Evolutionary conservation across 2,797 vertebrate genomes (phyloP), one percentile per base, ranked within the genome.

Genomic region (Sebastes minor): DNA sequence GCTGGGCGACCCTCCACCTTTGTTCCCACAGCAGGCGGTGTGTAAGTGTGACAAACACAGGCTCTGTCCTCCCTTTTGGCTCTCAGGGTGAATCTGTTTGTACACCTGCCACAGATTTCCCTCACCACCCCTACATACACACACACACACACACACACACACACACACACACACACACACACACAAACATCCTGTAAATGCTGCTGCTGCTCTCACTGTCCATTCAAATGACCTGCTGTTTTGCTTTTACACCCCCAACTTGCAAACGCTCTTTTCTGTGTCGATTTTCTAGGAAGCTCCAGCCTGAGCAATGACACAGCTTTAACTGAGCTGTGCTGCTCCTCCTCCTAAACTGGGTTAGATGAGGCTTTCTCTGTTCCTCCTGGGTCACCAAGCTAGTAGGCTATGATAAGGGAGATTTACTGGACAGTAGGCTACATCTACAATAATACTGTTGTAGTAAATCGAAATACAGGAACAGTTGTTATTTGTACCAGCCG

Each of bases 21-120:
- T 84, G 81, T 69, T 78, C 77, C 78, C 74, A 63, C 82, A 82
- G 82, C 78, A 76, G 76, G 78, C 61, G 5, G 25, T 71, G 60
- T 81, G 69, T 74, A 71, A 68, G 56, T 75, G 52, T 71, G 80
- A 80, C 89, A 89, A 92, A 92, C 87, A 90, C 57, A 28, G 27
- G 25, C 63, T 57, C 71, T 81, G 78, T 70, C 74, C 28, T 76
- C 33, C 76, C 70, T 74, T 81, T 84, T 76, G 59, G 71, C 78
- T 76, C 71, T 74, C 71, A 27, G 78, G 75, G 70, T 73, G 70
- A 84, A 77, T 79, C 75, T 89, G 86, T 92, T 91, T 90, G 84
- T 88, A 69, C 88, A 92, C 86, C 89, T 89, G 88, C 76, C 82
- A 83, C 85, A 80, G 78, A 74, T 77, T 77, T 72, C 62, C 83